Evolutionary conservation across 2,888 invertebrate species (phyloP), one percentile per base, ranked within the genome.

Genomic region (Desoria tigrina): DNA sequence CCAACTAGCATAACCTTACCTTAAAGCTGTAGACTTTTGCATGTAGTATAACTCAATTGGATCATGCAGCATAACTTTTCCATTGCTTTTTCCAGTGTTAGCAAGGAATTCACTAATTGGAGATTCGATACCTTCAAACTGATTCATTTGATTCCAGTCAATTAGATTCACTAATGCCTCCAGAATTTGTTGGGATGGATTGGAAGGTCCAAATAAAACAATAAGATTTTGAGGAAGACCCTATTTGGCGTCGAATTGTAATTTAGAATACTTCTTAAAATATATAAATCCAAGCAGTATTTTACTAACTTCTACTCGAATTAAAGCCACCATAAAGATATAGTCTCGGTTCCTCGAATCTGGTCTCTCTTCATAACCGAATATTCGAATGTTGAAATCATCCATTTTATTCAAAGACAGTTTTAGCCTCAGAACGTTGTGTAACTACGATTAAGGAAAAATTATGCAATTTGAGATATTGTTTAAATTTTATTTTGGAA

Each of bases 81-180:
- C 71, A 37, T 55, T 28, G 9, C 55, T 45, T 39, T 45, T 58
- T 2, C 61, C 54, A 24, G 59, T 27, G 14, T 49, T 53, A 3
- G 57, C 27, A 6, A 71, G 4, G 6, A 58, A 37, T 6, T 63
- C 50, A 2, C 58, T 55, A 28, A 68, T 57, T 1, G 51, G 39
- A n/a, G 49, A 54, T 11, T 65, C 68, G 32, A 71, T 49, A 26
- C 68, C 71, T 64, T 71, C 71, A 56, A 71, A 71, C 42, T 71
- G 71, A 39, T 66, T 63, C 54, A 57, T 37, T 45, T 66, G 32
- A 14, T 39, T 27, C 71, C 71, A 71, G 54, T 71, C 66, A 2
- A 71, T 54, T 1, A 42, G 50, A 14, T 63, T 54, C 2, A 54
- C 42, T 1, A 68, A 7, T 2, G 51, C 18, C 2, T 51, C 24